Evolutionary conservation across 1,140 invertebrate genomes (phyloP).

Genomic region (Diorhabda sublineata): DNA sequence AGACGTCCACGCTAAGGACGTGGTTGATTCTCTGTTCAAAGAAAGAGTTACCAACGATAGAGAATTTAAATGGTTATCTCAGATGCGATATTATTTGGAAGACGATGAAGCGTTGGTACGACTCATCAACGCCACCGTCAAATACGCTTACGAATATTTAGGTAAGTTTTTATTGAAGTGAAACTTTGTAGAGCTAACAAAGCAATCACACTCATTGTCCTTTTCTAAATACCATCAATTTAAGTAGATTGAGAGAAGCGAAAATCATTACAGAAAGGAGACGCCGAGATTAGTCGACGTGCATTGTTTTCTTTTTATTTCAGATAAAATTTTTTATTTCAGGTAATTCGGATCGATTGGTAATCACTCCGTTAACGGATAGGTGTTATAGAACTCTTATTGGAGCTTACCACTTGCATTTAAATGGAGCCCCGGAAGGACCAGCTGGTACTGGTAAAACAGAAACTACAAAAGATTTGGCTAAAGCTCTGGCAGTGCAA

Average conservation of each 20-base stretch:
- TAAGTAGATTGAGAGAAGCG: no score
- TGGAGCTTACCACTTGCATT: constrained; percentile 80
- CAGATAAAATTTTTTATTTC: not conserved
- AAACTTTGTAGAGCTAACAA: no score
- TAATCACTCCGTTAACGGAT: constrained; percentile 79
- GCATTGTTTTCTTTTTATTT: no score
- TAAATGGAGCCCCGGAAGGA: constrained; percentile 84
- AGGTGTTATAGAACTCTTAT: constrained; percentile 84
- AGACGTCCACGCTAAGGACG: constrained; percentile 88
- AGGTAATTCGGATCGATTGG: constrained; percentile 67
- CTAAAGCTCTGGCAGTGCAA: constrained; percentile 84
- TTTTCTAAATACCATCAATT: no score
- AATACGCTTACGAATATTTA: constrained; percentile 89
- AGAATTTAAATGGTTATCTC: constrained; percentile 89
- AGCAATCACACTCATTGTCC: no score
- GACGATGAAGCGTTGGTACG: constrained; percentile 71
- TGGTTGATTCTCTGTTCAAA: constrained; percentile 69
- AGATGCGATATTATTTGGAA: constrained; percentile 81
- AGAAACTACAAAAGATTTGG: constrained; percentile 72
- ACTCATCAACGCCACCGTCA: constrained; percentile 81
- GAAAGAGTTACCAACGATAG: constrained; percentile 65
- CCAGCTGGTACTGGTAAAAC: constrained; percentile 66
- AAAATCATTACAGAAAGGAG: no score
- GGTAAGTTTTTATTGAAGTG: constrained; percentile 45
- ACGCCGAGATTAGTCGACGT: no score